These are phyloP conservation scores for Orussus abietinus DNA, from an alignment of 1,140 invertebrate species.

Conservation along the genomic window DNA sequence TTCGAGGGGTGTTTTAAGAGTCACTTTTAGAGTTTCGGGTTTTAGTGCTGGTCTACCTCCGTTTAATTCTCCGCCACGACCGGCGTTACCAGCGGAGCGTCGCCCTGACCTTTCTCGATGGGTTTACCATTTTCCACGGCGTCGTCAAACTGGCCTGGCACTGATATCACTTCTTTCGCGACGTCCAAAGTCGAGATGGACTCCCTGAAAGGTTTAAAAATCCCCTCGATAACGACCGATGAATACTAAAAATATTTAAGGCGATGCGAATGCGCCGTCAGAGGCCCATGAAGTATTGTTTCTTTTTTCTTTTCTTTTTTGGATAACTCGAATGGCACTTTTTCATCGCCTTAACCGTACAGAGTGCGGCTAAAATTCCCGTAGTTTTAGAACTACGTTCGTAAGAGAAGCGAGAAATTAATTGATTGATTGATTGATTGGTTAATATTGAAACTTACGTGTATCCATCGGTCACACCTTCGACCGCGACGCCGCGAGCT, in stretches of 20 bases:
- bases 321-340: no score
- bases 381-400: no score
- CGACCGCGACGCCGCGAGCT: slow-evolving; percentile 35
- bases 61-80: slow-evolving; percentile 27
- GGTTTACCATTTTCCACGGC: slow-evolving; percentile 31
- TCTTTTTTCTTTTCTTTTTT: no score
- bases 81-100: slow-evolving; percentile 26
- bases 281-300: no score
- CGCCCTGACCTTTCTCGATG: slow-evolving; percentile 38
- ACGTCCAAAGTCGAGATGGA: slow-evolving; percentile 28
- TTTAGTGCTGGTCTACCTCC: slow-evolving; percentile 6
- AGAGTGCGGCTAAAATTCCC: no score
- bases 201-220: slow-evolving; percentile 35
- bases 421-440: no score
- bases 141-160: slow-evolving; percentile 38
- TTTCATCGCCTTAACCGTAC: no score
- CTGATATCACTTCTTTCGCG: slow-evolving; percentile 30
- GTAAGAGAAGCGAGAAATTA: no score
- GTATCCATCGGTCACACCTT: slow-evolving; percentile 37
- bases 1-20: slow-evolving; percentile 35
- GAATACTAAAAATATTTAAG: no score
- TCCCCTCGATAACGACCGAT: no score
- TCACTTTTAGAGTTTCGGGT: no score
- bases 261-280: no score
- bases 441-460: slow-evolving; percentile 36